Evolutionary conservation across 2,797 vertebrate genomes (phyloP).

Genomic region (Anas flavirostris): DNA sequence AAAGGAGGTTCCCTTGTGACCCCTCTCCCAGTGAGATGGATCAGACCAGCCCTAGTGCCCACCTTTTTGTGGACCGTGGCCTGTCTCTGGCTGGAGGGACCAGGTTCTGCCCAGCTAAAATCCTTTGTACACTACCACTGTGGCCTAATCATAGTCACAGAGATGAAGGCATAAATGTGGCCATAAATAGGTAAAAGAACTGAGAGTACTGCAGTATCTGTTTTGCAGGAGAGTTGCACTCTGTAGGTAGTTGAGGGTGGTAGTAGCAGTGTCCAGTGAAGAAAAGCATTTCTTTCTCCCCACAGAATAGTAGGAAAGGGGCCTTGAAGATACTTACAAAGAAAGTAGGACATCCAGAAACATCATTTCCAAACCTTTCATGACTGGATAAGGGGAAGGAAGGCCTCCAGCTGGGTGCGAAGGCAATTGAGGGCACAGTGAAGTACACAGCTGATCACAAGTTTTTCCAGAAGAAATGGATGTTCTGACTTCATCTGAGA

Average conservation of each 20-base stretch:
- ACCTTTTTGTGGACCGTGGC: neutral
- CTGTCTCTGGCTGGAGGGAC: neutral
- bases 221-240: neutral
- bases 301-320: neutral
- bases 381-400: neutral
- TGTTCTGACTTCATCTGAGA: neutral
- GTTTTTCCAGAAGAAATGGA: neutral
- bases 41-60: neutral
- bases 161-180: neutral
- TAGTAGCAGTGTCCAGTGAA: neutral
- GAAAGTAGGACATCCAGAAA: neutral
- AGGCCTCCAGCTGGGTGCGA: neutral
- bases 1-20: neutral
- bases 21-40: neutral
- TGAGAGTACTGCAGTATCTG: neutral
- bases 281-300: neutral
- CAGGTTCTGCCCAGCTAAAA: neutral
- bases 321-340: neutral
- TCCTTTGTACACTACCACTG: neutral
- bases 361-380: neutral
- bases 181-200: neutral
- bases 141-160: neutral
- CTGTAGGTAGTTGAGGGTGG: neutral
- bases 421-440: neutral
- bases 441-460: neutral